Evolutionary conservation across 2,113 vertebrate genomes (phyloP).

Genomic region (Vulpes ferrilata): DNA sequence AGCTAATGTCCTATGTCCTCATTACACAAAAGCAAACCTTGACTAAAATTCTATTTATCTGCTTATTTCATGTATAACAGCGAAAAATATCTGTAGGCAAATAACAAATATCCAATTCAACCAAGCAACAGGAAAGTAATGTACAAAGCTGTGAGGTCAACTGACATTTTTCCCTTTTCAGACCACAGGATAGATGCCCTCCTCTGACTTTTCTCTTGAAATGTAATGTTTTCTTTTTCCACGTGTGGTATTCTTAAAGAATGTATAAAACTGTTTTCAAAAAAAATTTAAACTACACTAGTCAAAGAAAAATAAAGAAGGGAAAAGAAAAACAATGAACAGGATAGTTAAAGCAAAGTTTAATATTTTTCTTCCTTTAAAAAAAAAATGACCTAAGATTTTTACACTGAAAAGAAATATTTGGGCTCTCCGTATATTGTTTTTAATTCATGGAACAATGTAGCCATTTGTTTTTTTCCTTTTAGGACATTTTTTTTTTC

Average conservation of each 20-base stretch:
- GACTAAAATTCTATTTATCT: background rate
- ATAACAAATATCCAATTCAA: background rate
- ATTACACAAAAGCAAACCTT: background rate
- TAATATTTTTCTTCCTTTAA: constrained; percentile 69
- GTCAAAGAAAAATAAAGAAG: constrained; percentile 60
- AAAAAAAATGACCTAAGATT: constrained; percentile 31
- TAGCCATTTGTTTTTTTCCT: constrained; percentile 5
- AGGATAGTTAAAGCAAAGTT: constrained; percentile 63
- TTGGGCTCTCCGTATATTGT: constrained; percentile 62
- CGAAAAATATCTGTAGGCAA: background rate
- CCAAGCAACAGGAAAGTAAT: background rate
- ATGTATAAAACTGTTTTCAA: background rate
- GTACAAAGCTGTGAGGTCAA: background rate
- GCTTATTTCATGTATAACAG: background rate
- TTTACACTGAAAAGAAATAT: constrained; percentile 69
- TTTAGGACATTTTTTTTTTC: constrained; percentile 52
- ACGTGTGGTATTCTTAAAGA: background rate
- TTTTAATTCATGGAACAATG: constrained; percentile 78
- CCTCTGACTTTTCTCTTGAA: constrained; percentile 18
- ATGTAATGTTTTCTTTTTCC: constrained; percentile 25
- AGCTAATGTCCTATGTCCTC: background rate
- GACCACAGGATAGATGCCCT: background rate
- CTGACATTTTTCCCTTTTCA: background rate
- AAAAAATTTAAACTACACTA: background rate
- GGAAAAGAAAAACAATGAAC: constrained; percentile 69